Conservation (phyloP, 2,888 invertebrate species). For the Steromphala cineraria region DNA sequence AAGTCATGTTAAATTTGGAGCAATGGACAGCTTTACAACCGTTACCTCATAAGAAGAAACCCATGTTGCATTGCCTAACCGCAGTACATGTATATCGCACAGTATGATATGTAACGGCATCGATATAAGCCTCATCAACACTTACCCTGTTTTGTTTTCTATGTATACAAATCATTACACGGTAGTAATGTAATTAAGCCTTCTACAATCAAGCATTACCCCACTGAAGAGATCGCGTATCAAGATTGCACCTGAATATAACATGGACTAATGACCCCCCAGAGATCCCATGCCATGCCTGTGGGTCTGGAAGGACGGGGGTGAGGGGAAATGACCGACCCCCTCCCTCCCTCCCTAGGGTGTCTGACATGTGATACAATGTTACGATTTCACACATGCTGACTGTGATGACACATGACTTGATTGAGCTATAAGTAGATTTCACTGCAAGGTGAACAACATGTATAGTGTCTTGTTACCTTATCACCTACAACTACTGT, state of each 20-base stretch:
- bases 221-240: neutral
- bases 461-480: no score
- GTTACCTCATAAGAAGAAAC: no score
- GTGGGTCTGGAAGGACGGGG: neutral
- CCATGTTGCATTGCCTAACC: no score
- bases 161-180: neutral
- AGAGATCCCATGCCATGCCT: neutral
- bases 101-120: neutral
- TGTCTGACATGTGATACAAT: neutral
- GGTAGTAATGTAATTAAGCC: neutral
- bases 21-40: neutral
- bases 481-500: no score
- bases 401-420: neutral
- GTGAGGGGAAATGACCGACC: neutral
- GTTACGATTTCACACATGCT: constrained; percentile 10
- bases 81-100: neutral
- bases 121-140: neutral
- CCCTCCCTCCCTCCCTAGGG: neutral
- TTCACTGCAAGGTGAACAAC: no score
- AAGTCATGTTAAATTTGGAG: no score
- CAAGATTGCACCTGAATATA: neutral
- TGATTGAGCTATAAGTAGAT: neutral
- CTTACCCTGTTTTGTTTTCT: neutral
- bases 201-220: neutral
- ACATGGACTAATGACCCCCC: neutral